A percentile compares a stretch with the other conserved stretches of the same genome.
Evolutionary conservation across 2,113 vertebrate genomes (phyloP).

Genomic region (Stomatorhinus ivindoensis): DNA sequence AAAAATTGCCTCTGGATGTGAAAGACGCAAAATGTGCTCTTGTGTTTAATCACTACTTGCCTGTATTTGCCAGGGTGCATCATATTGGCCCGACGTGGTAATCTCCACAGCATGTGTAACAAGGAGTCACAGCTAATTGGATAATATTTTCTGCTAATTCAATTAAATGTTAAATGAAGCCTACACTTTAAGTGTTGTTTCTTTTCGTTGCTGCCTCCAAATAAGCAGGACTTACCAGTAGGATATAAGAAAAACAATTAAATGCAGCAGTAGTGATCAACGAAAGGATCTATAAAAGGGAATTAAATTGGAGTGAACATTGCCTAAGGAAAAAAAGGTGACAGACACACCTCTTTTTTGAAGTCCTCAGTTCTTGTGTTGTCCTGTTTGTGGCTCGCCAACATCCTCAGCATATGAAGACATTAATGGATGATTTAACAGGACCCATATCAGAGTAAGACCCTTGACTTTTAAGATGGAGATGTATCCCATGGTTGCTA

Average conservation of each 20-base stretch:
- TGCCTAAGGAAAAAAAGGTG: neutral
- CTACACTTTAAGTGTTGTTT: too few relatives aligned
- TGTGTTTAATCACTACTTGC: neutral
- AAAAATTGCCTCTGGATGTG: too few relatives aligned
- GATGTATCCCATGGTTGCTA: neutral
- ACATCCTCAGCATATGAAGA: neutral
- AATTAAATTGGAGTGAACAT: neutral
- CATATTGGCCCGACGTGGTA: neutral
- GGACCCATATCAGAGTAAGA: neutral
- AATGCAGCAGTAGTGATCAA: neutral
- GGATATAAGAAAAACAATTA: too few relatives aligned
- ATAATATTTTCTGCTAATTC: too few relatives aligned
- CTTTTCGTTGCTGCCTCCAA: too few relatives aligned
- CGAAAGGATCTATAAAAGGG: neutral
- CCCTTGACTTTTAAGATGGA: neutral
- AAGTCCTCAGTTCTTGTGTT: neutral
- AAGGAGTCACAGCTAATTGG: neutral
- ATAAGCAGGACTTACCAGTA: too few relatives aligned
- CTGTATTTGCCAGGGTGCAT: neutral
- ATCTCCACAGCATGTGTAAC: neutral
- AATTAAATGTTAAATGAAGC: too few relatives aligned
- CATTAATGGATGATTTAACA: neutral
- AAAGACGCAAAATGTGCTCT: too few relatives aligned
- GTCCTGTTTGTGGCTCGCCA: neutral
- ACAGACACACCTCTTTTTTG: neutral